Conservation (phyloP, 1,140 invertebrate genomes). For the Brachionus rotundiformis region DNA sequence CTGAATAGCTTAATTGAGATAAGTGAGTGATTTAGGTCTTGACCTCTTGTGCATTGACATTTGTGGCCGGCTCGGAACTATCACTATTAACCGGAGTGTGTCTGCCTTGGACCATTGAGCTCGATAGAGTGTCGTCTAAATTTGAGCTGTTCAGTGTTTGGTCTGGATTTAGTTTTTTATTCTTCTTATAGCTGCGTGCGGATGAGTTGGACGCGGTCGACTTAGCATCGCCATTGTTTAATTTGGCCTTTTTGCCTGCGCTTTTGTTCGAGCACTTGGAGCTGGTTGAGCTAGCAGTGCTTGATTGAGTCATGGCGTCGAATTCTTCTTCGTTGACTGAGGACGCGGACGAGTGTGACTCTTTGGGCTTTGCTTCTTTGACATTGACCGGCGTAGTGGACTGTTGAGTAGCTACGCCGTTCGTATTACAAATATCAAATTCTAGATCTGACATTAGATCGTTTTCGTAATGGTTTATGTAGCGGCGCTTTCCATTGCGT, state of each 20-base stretch:
- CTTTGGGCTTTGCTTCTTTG: constrained; percentile 11
- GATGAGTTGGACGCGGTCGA: constrained; percentile 12
- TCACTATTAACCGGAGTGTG: constrained; percentile 24
- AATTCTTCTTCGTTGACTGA: constrained; percentile 50
- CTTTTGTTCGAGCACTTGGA: constrained; percentile 26
- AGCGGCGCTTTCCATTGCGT: constrained; percentile 51
- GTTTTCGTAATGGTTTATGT: constrained; percentile 32
- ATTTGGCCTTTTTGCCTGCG: constrained; percentile 10
- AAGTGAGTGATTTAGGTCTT: neutral
- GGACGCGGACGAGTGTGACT: constrained; percentile 42
- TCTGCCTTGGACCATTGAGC: constrained; percentile 3
- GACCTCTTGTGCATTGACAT: neutral
- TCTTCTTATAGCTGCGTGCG: constrained; percentile 12
- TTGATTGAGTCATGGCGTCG: constrained; percentile 39
- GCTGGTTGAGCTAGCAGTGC: constrained; percentile 25
- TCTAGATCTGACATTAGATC: constrained; percentile 36
- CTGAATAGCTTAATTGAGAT: no score
- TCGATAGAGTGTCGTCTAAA: constrained; percentile 30
- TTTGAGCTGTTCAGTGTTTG: constrained; percentile 20
- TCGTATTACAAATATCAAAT: neutral
- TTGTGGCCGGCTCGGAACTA: neutral
- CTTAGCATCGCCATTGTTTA: constrained; percentile 32
- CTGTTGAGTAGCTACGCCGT: neutral
- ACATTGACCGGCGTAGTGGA: constrained; percentile 4
- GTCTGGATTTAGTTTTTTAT: neutral